Percentiles rank a stretch among this genome's conserved stretches.
Conservation (phyloP, 2,888 invertebrate species). For the Chironomus riparius region DNA sequence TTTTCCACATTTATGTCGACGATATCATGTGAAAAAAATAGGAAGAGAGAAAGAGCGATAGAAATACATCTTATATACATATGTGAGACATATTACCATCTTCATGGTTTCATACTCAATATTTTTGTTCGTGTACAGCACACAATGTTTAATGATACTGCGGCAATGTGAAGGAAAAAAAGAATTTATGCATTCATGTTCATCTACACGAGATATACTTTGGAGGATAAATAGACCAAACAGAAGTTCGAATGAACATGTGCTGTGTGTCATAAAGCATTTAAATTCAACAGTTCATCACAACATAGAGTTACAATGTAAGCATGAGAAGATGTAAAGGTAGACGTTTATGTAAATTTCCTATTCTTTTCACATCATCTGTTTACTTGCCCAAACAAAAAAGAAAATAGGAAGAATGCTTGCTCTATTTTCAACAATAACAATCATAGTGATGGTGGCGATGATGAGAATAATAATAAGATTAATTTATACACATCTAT, state of each 20-base stretch:
- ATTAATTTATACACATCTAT: too few relatives aligned
- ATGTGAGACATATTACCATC: neutral
- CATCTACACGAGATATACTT: too few relatives aligned
- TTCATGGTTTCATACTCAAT: neutral
- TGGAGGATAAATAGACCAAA: too few relatives aligned
- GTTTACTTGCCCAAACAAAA: too few relatives aligned
- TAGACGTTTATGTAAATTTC: too few relatives aligned
- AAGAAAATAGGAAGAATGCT: too few relatives aligned
- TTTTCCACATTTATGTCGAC: neutral
- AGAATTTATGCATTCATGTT: neutral
- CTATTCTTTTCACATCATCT: too few relatives aligned
- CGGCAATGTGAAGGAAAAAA: neutral
- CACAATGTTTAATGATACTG: constrained; percentile 10
- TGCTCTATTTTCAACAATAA: too few relatives aligned
- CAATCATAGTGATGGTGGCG: too few relatives aligned
- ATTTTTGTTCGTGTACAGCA: neutral
- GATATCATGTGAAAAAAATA: neutral
- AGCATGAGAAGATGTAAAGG: too few relatives aligned
- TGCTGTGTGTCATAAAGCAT: neutral
- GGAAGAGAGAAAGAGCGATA: neutral
- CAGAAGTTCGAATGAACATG: neutral
- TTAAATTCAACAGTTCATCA: constrained; percentile 12
- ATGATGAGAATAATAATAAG: too few relatives aligned
- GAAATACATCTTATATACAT: neutral
- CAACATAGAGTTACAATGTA: too few relatives aligned